Conservation (phyloP, 1,140 invertebrate species). For the Lucilia sericata region DNA sequence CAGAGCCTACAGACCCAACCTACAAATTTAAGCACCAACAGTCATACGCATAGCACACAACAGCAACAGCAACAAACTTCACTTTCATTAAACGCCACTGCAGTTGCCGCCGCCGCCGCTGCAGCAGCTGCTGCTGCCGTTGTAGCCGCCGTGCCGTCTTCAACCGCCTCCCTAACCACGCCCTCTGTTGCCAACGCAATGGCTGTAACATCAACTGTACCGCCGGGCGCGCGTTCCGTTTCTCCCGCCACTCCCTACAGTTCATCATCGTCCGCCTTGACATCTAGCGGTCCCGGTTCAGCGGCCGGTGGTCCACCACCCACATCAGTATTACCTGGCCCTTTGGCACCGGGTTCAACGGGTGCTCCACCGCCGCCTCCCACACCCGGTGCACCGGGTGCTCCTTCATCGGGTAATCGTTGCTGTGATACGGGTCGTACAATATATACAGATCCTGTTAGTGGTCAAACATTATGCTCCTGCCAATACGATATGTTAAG, state of each 20-base stretch:
- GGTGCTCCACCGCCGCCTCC: slow-evolving; percentile 47
- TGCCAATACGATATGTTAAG: slow-evolving; percentile 87
- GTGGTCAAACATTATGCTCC: slow-evolving; percentile 92
- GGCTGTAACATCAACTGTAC: slow-evolving; percentile 68
- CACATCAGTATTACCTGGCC: slow-evolving; percentile 65
- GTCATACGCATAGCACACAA: slow-evolving; percentile 53
- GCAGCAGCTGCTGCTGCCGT: slow-evolving; percentile 65
- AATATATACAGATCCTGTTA: slow-evolving; percentile 91
- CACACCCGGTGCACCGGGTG: slow-evolving; percentile 57
- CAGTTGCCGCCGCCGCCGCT: slow-evolving; percentile 67
- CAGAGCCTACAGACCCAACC: slow-evolving; percentile 54
- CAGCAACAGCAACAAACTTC: slow-evolving; percentile 73
- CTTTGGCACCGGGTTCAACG: slow-evolving; percentile 57
- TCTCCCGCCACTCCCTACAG: slow-evolving; percentile 67
- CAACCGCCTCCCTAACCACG: slow-evolving; percentile 51
- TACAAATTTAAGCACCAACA: slow-evolving; percentile 37
- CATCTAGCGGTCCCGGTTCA: slow-evolving; percentile 54
- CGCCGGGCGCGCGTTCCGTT: slow-evolving; percentile 69
- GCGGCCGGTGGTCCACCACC: slow-evolving; percentile 63
- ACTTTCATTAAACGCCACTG: slow-evolving; percentile 70
- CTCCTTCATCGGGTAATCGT: slow-evolving; percentile 69
- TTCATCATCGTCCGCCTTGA: slow-evolving; percentile 63
- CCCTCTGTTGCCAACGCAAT: slow-evolving; percentile 53
- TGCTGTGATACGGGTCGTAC: slow-evolving; percentile 94
- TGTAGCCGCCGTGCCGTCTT: slow-evolving; percentile 52